Evolutionary conservation across 1,140 invertebrate genomes (phyloP), one percentile per base, ranked within the genome.

Genomic region (Colletes latitarsis): DNA sequence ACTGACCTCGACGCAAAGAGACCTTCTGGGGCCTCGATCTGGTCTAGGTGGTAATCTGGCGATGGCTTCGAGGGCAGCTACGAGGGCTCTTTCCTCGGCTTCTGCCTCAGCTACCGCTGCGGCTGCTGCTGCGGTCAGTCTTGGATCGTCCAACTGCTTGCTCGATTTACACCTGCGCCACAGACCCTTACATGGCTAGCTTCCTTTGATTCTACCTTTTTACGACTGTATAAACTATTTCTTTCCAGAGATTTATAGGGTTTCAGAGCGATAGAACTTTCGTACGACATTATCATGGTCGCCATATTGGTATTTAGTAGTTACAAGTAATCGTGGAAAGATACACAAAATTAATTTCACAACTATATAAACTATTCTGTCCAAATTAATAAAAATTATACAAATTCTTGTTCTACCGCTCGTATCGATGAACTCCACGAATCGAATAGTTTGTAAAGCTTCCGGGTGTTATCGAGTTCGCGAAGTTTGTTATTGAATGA

Each of bases 51-150:
- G 92, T 88, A 94, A 90, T 85, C 95, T 94, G 67, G 94, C 94
- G 4, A 96, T 96, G 68, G 95, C 96, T 84, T 96, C 96, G 62
- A 97, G 91, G 10, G 96, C 96, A 41, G 95, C 96, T 15, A 95
- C 95, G 41, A 96, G 91, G 57, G 96, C 95, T 19, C 95, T 93
- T 88, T 97, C 96, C 90, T 96, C 96, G 83, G 97, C 96, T 82
- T 96, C 95, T 2, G 94, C 94, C 85, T 95, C 94, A 71, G 94
- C 95, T 79, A 96, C 96, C 46, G 96, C 96, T 76, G 96, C 96
- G 53, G 96, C 96, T 0, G 96, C 96, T 10, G 96, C 96, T 4
- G 94, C 95, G 70, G 94, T 95, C 76, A 94, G 87, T 82, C 93
- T 89, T 79, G 94, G 93, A 67, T 94, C 93, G 79, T 93, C 92